Conservation (phyloP, 2,113 vertebrate genomes). For the Solenodon paradoxus region DNA sequence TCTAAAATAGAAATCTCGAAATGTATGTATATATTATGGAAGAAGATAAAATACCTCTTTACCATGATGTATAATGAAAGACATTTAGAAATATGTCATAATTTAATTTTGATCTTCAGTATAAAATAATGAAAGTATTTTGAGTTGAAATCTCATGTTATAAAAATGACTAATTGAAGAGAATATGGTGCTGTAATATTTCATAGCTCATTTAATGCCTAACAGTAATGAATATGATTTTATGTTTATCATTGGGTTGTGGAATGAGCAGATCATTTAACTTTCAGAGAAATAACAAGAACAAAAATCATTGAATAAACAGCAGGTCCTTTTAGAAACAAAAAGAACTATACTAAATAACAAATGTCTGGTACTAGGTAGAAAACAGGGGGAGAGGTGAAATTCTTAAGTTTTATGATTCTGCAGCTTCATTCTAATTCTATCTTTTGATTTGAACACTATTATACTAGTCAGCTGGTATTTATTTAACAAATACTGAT, state of each 20-base stretch:
- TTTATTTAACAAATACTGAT: not conserved
- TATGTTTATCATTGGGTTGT: not conserved
- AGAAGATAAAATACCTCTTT: not conserved
- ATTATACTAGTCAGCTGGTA: not conserved
- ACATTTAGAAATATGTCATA: not conserved
- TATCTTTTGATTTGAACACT: not conserved
- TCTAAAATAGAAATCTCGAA: not conserved
- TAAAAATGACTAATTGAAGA: not conserved
- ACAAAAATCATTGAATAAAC: not conserved
- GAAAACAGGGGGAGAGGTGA: not conserved
- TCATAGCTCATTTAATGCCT: not conserved
- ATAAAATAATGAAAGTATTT: not conserved
- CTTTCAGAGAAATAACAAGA: not conserved
- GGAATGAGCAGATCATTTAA: not conserved
- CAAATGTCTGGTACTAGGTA: not conserved
- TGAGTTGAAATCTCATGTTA: not conserved
- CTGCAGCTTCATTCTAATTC: not conserved
- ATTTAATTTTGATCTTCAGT: not conserved
- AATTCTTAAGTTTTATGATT: not conserved
- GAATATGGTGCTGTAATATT: not conserved
- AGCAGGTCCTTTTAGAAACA: not conserved
- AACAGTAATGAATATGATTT: not conserved
- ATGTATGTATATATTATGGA: not conserved
- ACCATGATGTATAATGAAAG: not conserved
- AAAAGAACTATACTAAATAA: not conserved